Percentiles rank a stretch among this genome's conserved stretches.
Conservation (phyloP, 2,797 vertebrate species). For the Alectoris magna region DNA sequence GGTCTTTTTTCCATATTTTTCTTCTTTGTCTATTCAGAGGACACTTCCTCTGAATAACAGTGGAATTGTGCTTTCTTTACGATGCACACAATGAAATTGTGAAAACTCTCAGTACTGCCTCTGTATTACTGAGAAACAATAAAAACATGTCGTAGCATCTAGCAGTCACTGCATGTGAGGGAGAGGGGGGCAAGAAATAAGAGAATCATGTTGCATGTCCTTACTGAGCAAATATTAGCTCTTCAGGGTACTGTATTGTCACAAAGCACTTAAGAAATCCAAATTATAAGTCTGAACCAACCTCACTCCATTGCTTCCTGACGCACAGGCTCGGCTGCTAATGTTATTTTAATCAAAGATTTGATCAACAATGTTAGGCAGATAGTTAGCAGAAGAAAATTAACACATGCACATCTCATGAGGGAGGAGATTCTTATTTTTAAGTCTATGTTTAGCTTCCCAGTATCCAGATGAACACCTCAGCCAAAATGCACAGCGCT, state of each 20-base stretch:
- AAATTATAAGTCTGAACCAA: background rate
- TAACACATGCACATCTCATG: background rate
- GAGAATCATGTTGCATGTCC: conserved; percentile 31
- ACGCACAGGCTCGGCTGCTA: background rate
- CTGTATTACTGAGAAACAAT: conserved; percentile 53
- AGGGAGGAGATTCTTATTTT: conserved; percentile 38
- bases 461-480: background rate
- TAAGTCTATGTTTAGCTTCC: conserved; percentile 25
- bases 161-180: conserved; percentile 8
- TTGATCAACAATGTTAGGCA: conserved; percentile 57
- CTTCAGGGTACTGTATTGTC: conserved; percentile 37
- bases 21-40: conserved; percentile 9
- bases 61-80: conserved; percentile 34
- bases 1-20: background rate
- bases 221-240: conserved; percentile 50
- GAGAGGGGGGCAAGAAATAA: conserved; percentile 47
- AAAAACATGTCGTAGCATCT: conserved; percentile 42
- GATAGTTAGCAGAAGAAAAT: conserved; percentile 41
- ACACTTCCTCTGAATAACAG: background rate
- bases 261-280: conserved; percentile 47
- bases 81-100: conserved; percentile 38
- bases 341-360: conserved; percentile 61
- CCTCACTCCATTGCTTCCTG: background rate
- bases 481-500: background rate
- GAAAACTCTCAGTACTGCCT: conserved; percentile 30